phyloP scores from a whole-genome alignment of 2,113 vertebrate species.

The Panthera tigris region DNA sequence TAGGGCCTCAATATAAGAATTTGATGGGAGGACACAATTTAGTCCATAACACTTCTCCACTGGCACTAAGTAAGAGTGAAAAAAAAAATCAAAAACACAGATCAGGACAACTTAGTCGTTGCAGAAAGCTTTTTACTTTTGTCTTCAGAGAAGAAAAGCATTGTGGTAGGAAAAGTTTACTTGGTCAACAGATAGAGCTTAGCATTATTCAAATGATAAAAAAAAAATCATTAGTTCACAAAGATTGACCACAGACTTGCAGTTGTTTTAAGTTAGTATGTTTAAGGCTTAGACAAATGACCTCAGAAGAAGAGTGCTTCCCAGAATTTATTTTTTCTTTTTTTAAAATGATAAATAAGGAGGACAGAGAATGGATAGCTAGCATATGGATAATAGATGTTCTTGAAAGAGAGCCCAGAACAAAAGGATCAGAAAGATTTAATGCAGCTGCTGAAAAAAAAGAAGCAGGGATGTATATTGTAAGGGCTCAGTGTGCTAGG shows the following conservation, averaged over 20 bases:
- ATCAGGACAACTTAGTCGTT: not conserved
- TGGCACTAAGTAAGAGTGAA: not conserved
- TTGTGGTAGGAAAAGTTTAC: not conserved
- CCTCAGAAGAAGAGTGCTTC: not conserved
- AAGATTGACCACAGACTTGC: not conserved
- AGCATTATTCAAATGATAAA: not conserved
- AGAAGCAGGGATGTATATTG: not conserved
- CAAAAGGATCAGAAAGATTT: not conserved
- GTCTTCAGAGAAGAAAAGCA: not conserved
- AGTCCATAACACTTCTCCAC: not conserved
- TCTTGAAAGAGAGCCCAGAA: conserved; percentile 9
- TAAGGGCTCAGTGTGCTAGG: not conserved
- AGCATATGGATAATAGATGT: not conserved
- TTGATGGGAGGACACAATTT: not conserved
- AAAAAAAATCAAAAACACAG: not conserved
- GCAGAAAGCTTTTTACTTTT: not conserved
- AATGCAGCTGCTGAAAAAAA: not conserved
- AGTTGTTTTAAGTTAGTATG: not conserved
- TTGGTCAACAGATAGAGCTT: not conserved
- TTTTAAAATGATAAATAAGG: not conserved
- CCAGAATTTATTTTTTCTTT: not conserved
- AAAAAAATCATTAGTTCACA: not conserved
- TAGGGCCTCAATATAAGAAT: not conserved
- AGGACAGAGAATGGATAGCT: not conserved
- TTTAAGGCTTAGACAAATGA: not conserved